phyloP scores from a whole-genome alignment of 1,140 invertebrate species.

The Papilio aristodemus region DNA sequence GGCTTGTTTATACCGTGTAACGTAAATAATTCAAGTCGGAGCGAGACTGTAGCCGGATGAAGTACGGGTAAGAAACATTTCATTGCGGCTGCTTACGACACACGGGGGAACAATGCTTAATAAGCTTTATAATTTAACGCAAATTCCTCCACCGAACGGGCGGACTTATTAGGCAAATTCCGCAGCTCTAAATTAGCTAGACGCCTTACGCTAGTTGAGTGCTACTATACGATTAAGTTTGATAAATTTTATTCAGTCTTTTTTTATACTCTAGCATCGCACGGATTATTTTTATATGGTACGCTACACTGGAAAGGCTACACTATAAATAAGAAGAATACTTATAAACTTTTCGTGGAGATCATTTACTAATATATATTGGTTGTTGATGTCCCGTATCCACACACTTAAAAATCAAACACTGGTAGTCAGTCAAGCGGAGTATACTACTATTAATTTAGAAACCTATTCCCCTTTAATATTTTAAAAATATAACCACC shows the following conservation, averaged over 20 bases:
- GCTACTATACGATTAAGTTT: slow-evolving; percentile 9
- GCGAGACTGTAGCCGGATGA: slow-evolving; percentile 43
- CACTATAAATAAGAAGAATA: no score
- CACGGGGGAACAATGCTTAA: slow-evolving; percentile 68
- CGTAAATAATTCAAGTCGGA: slow-evolving; percentile 51
- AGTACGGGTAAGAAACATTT: slow-evolving; percentile 46
- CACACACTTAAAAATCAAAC: no score
- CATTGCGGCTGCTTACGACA: slow-evolving; percentile 58
- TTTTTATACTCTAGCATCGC: background rate
- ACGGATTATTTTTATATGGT: no score
- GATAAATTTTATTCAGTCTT: slow-evolving; percentile 19
- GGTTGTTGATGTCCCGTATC: no score
- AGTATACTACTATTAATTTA: no score
- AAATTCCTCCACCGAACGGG: slow-evolving; percentile 49
- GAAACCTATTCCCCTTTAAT: no score
- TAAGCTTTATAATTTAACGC: slow-evolving; percentile 72
- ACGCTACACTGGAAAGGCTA: no score
- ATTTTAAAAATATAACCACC: no score
- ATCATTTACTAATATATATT: no score
- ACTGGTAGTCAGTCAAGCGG: no score
- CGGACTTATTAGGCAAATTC: slow-evolving; percentile 55
- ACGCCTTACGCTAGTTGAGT: slow-evolving; percentile 39
- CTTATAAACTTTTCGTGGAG: no score
- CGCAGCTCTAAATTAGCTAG: slow-evolving; percentile 47
- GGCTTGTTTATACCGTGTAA: slow-evolving; percentile 39